Conservation (phyloP, 2,888 invertebrate species). For the Bombyx huttoni region DNA sequence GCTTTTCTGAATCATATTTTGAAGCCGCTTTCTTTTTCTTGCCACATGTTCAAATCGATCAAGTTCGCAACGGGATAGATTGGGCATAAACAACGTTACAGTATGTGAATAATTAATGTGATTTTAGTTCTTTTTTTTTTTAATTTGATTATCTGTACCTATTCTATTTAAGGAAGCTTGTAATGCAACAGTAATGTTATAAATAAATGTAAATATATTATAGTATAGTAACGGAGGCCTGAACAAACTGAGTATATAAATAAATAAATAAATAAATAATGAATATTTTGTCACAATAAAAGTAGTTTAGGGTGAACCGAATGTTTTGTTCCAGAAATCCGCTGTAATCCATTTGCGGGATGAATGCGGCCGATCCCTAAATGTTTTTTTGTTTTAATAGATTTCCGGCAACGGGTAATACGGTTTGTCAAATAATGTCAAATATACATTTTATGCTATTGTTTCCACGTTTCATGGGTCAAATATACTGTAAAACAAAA, state of each 20-base stretch:
- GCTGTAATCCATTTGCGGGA: not conserved
- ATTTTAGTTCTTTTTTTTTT: conserved; percentile 15
- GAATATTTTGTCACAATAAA: conserved; percentile 52
- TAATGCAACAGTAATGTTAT: conserved; percentile 3
- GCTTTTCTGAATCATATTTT: not conserved
- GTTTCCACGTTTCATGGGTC: no score
- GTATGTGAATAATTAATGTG: conserved; percentile 19
- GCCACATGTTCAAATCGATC: conserved; percentile 12
- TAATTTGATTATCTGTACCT: conserved; percentile 6
- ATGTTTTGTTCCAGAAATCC: conserved; percentile 2
- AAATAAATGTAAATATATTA: conserved; percentile 48
- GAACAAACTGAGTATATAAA: conserved; percentile 26
- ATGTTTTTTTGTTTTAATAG: no score
- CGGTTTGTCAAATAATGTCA: no score
- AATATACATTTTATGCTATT: no score
- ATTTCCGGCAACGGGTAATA: no score
- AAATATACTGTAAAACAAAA: no score
- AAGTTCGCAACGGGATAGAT: conserved; percentile 17
- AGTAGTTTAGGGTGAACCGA: not conserved
- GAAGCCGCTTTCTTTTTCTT: conserved; percentile 2
- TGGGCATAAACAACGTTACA: conserved; percentile 49
- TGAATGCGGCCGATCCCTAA: no score
- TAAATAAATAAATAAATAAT: conserved; percentile 34
- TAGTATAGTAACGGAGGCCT: conserved; percentile 57
- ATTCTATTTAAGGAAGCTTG: conserved; percentile 1